phyloP scores from a whole-genome alignment of 2,113 vertebrate species.

The Rattus norvegicus region GRCr8 NC_086027.1:73291001-73291500 shows the following conservation, averaged over 20 bases:
- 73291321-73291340: conserved; percentile 65
- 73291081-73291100: conserved; percentile 37
- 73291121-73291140: neutral
- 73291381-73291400: conserved; percentile 61
- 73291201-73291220: conserved; percentile 65
- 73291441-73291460: conserved; percentile 20
- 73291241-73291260: conserved; percentile 75
- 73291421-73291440: conserved; percentile 11
- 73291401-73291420: neutral
- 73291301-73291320: conserved; percentile 62
- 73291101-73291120: neutral
- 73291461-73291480: neutral
- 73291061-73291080: conserved; percentile 4
- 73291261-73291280: conserved; percentile 75
- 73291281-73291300: conserved; percentile 71
- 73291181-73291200: conserved; percentile 53
- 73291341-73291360: conserved; percentile 63
- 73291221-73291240: conserved; percentile 71
- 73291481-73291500: neutral
- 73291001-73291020: neutral
- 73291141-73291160: neutral
- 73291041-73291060: neutral
- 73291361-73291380: conserved; percentile 71
- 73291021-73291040: conserved; percentile 15
- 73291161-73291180: conserved; percentile 23